These are phyloP conservation scores for Halocaridina rubra DNA, from an alignment of 2,888 invertebrate species.

Conservation along the genomic window DNA sequence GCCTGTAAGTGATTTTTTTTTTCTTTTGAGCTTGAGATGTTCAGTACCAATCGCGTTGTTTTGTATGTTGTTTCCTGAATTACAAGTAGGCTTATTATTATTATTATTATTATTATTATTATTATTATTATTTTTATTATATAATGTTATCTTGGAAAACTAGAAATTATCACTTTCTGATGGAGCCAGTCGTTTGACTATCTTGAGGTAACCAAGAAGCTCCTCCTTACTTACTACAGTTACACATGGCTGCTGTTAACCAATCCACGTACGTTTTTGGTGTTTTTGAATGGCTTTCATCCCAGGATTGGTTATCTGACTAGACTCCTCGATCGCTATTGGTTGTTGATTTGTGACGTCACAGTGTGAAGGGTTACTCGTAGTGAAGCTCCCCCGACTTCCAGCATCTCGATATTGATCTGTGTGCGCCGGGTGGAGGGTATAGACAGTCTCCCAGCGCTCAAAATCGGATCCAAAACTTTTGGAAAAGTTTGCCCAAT, in stretches of 20 bases:
- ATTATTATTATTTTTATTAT: neutral
- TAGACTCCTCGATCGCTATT: neutral
- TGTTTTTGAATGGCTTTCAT: slow-evolving; percentile 23
- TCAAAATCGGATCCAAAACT: slow-evolving; percentile 19
- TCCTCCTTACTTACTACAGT: neutral
- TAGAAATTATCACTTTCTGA: neutral
- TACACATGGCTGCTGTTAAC: slow-evolving; percentile 21
- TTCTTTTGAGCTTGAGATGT: no score
- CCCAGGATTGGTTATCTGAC: slow-evolving; percentile 22
- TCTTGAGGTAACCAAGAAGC: neutral
- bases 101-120: neutral
- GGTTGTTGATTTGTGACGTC: slow-evolving; percentile 24
- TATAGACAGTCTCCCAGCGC: slow-evolving; percentile 20
- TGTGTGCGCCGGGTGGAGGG: slow-evolving; percentile 46
- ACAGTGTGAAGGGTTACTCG: slow-evolving; percentile 43
- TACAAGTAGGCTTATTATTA: neutral
- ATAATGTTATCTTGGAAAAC: neutral
- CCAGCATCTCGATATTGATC: slow-evolving; percentile 47
- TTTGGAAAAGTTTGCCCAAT: slow-evolving; percentile 21
- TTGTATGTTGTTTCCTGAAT: no score
- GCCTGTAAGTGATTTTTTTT: no score
- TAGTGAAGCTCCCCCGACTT: slow-evolving; percentile 31
- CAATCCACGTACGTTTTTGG: no score
- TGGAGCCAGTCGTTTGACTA: neutral
- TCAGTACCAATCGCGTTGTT: no score